Evolutionary conservation across 2,888 invertebrate species (phyloP).

Genomic region (Pyrochroa serraticornis): DNA sequence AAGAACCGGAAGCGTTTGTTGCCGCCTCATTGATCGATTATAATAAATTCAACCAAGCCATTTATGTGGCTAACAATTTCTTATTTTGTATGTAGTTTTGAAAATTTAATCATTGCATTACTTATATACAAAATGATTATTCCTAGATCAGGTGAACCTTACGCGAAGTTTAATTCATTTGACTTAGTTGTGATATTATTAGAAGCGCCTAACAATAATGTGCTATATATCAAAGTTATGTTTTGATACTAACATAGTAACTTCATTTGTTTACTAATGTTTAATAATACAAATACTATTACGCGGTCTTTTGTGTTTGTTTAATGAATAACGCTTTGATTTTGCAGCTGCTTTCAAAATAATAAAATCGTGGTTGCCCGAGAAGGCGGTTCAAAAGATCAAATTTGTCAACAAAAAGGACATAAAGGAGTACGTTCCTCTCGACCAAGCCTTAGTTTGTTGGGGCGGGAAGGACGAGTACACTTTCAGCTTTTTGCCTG

Average conservation of each 20-base stretch:
- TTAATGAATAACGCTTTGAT: conserved; percentile 13
- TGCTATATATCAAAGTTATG: neutral
- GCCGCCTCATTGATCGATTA: too few species aligned
- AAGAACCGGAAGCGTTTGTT: too few species aligned
- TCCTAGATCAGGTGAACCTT: neutral
- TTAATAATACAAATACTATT: neutral
- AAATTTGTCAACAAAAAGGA: conserved; percentile 80
- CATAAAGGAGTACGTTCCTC: conserved; percentile 74
- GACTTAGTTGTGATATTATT: neutral
- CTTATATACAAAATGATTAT: too few species aligned
- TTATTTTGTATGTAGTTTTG: too few species aligned
- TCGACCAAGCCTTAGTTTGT: conserved; percentile 73
- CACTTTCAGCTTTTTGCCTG: conserved; percentile 73
- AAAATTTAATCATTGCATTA: too few species aligned
- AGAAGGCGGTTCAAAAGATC: conserved; percentile 86
- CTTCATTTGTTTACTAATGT: too few species aligned
- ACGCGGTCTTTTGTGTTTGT: neutral
- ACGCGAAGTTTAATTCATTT: too few species aligned
- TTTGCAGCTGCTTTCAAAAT: conserved; percentile 86
- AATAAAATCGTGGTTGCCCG: conserved; percentile 84
- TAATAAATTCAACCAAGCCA: too few species aligned
- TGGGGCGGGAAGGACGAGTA: conserved; percentile 86
- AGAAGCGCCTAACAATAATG: neutral
- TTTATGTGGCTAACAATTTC: too few species aligned
- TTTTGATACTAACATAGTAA: too few species aligned